A percentile compares a stretch with the other conserved stretches of the same genome.
Evolutionary conservation across 1,140 invertebrate genomes (phyloP).

Genomic region (Drosophila takahashii): DNA sequence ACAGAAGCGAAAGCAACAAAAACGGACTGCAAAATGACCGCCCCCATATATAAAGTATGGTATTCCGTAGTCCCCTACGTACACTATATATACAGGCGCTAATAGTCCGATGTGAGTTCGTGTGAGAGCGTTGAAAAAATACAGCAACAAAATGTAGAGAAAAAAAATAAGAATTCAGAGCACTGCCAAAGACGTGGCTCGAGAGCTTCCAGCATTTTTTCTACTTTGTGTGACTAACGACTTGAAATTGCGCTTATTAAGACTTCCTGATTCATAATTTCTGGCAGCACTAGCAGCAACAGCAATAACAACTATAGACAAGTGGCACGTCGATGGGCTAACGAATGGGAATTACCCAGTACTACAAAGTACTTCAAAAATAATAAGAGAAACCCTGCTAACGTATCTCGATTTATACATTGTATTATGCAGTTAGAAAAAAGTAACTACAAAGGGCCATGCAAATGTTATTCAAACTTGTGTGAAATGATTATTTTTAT

Average conservation of each 20-base stretch:
- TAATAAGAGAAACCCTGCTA: too few species aligned
- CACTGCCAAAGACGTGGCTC: slow-evolving; percentile 48
- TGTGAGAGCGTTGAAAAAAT: slow-evolving; percentile 22
- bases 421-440: too few species aligned
- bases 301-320: slow-evolving; percentile 27
- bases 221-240: slow-evolving; percentile 74
- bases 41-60: slow-evolving; percentile 48
- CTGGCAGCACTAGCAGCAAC: slow-evolving; percentile 48
- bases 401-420: neutral
- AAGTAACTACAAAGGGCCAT: neutral
- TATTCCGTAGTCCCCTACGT: slow-evolving; percentile 2
- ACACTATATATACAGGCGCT: slow-evolving; percentile 39
- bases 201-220: slow-evolving; percentile 51
- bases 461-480: neutral
- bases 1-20: slow-evolving; percentile 6
- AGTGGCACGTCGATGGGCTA: neutral
- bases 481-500: neutral
- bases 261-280: slow-evolving; percentile 83
- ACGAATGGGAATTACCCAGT: slow-evolving; percentile 3
- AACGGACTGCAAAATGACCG: slow-evolving; percentile 50
- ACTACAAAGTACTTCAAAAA: too few species aligned
- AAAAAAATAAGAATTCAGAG: slow-evolving; percentile 43
- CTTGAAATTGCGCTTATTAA: slow-evolving; percentile 83
- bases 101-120: slow-evolving; percentile 30
- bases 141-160: slow-evolving; percentile 3